Evolutionary conservation across 2,113 vertebrate species (phyloP).

Genomic region (Carassius auratus): DNA sequence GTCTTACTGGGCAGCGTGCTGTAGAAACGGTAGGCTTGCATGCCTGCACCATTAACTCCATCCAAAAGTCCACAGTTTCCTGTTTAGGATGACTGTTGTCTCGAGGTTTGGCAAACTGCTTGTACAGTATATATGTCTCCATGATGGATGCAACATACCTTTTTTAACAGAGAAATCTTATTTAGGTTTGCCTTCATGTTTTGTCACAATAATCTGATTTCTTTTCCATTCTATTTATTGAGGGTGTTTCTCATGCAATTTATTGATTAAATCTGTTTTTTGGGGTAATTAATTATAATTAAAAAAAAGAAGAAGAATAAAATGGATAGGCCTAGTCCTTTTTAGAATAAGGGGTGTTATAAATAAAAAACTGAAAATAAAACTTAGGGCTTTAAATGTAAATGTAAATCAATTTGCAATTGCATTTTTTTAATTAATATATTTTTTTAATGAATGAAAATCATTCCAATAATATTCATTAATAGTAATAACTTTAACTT

Average conservation of each 20-base stretch:
- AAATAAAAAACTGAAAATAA: background rate
- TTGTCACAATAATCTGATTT: background rate
- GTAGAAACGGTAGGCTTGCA: constrained; percentile 77
- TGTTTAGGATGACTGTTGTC: constrained; percentile 71
- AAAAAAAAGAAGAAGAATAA: background rate
- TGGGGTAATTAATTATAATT: background rate
- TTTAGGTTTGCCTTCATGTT: background rate
- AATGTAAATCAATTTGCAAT: too few relatives aligned
- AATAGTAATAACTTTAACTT: background rate
- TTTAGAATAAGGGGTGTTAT: background rate
- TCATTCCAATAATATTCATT: background rate
- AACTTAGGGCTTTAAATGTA: background rate
- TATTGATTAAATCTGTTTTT: background rate
- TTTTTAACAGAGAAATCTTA: background rate
- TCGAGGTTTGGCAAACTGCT: constrained; percentile 76
- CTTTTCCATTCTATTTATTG: background rate
- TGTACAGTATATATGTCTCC: constrained; percentile 89
- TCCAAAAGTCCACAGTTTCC: constrained; percentile 84
- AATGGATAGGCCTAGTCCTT: background rate
- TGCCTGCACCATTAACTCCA: constrained; percentile 81
- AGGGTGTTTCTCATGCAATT: background rate
- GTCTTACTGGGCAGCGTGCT: constrained; percentile 78
- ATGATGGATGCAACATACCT: constrained; percentile 89
- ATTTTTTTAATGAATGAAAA: too few relatives aligned
- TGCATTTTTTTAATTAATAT: too few relatives aligned